Conservation (phyloP, 1,140 invertebrate genomes). For the Drosophila bocki region DNA sequence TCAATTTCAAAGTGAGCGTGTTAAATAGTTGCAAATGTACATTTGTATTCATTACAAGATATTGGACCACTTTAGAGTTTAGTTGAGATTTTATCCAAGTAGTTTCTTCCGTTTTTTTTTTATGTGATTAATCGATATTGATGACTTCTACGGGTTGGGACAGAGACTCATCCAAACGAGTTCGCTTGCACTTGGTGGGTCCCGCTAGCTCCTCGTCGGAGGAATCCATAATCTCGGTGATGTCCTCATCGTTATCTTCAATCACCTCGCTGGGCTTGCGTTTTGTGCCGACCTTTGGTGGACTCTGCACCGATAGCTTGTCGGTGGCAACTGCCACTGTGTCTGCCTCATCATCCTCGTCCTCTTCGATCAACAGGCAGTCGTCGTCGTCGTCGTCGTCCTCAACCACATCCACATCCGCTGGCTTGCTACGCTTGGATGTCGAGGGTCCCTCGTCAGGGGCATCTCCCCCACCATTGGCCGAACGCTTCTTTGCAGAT, state of each 20-base stretch:
- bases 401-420: conserved; percentile 73
- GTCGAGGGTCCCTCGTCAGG: conserved; percentile 66
- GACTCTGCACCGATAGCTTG: conserved; percentile 58
- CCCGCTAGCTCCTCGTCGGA: conserved; percentile 76
- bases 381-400: conserved; percentile 73
- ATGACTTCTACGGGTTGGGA: conserved; percentile 52
- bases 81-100: background rate
- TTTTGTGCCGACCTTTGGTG: conserved; percentile 42
- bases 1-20: conserved; percentile 3
- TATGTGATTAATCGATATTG: conserved; percentile 62
- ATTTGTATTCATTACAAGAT: background rate
- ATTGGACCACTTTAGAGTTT: background rate
- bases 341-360: conserved; percentile 77
- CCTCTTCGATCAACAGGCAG: conserved; percentile 85
- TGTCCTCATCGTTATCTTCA: conserved; percentile 75
- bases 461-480: conserved; percentile 55
- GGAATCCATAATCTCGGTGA: conserved; percentile 70
- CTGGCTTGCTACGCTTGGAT: conserved; percentile 66
- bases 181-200: conserved; percentile 85
- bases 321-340: conserved; percentile 45
- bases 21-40: conserved; percentile 2
- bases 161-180: conserved; percentile 37
- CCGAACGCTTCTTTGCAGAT: conserved; percentile 57
- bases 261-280: conserved; percentile 67
- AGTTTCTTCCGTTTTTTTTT: background rate